Percentiles rank a stretch among this genome's conserved stretches.
These are phyloP conservation scores for Chrysoperla carnea DNA, from an alignment of 1,140 invertebrate genomes.

Conservation along the genomic window DNA sequence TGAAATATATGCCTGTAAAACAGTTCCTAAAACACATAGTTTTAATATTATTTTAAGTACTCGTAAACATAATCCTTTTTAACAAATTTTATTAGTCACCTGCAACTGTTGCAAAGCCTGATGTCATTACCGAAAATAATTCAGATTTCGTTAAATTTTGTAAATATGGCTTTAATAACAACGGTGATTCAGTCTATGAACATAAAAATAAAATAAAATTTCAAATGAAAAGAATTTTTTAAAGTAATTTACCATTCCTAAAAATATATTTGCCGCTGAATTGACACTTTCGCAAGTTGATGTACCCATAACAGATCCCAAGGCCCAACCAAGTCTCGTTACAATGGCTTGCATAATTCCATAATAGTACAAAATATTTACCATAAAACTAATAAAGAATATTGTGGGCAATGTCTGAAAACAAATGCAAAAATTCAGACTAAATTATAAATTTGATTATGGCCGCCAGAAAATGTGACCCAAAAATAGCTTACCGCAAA, in stretches of 20 bases:
- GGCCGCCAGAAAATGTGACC: constrained; percentile 2
- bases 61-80: too few relatives aligned
- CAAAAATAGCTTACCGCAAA: constrained; percentile 61
- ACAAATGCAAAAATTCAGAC: constrained; percentile 5
- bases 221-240: too few relatives aligned
- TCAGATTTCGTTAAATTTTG: constrained; percentile 72
- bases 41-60: neutral
- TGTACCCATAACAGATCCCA: constrained; percentile 60
- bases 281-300: constrained; percentile 85
- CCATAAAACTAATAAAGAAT: constrained; percentile 78
- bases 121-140: constrained; percentile 81
- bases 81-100: constrained; percentile 28
- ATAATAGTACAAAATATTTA: constrained; percentile 74
- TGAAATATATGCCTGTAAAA: constrained; percentile 79
- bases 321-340: constrained; percentile 56
- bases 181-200: constrained; percentile 68
- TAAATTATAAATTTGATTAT: constrained; percentile 1
- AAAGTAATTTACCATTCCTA: constrained; percentile 56
- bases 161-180: constrained; percentile 78
- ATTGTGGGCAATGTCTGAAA: constrained; percentile 66
- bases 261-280: constrained; percentile 76
- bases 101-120: constrained; percentile 88
- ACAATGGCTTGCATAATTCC: constrained; percentile 79
- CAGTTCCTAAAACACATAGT: constrained; percentile 38
- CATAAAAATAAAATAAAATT: constrained; percentile 7